These are phyloP conservation scores for Aplidium turbinatum DNA, from an alignment of 23 tunicate species.

Conservation along the genomic window DNA sequence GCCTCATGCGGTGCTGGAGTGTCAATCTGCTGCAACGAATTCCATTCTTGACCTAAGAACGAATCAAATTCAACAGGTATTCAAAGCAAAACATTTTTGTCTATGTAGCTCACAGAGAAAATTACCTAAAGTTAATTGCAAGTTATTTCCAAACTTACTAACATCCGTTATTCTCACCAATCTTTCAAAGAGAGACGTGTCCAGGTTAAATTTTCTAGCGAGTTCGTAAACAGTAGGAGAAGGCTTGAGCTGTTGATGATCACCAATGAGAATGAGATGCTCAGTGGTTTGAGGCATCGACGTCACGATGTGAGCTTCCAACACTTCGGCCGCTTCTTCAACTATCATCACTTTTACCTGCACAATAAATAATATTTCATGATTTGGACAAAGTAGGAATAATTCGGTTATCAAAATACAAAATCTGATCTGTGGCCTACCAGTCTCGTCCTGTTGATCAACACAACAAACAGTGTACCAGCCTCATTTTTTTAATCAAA, in stretches of 20 bases:
- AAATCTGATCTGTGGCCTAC: neutral
- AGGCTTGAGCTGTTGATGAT: slow-evolving; percentile 93
- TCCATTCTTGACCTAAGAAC: slow-evolving; percentile 44
- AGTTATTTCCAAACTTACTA: too few species aligned
- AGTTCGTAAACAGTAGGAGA: slow-evolving; percentile 84
- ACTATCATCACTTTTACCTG: slow-evolving; percentile 63
- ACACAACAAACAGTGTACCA: too few species aligned
- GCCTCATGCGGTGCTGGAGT: slow-evolving; percentile 91
- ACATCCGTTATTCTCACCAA: slow-evolving; percentile 49
- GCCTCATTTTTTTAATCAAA: too few species aligned
- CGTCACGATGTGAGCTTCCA: slow-evolving; percentile 90
- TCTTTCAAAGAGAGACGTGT: slow-evolving; percentile 87
- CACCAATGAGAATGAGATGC: slow-evolving; percentile 90
- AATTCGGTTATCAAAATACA: neutral
- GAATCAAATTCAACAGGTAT: too few species aligned
- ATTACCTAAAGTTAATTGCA: too few species aligned
- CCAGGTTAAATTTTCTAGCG: slow-evolving; percentile 69
- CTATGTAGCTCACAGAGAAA: too few species aligned
- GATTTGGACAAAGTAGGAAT: neutral
- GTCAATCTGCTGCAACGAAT: slow-evolving; percentile 39
- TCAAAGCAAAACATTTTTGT: too few species aligned
- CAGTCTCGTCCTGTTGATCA: too few species aligned
- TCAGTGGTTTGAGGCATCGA: slow-evolving; percentile 77
- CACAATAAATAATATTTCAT: neutral
- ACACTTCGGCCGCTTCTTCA: slow-evolving; percentile 95